Evolutionary conservation across 2,888 invertebrate genomes (phyloP).

Genomic region (Meiosimyza decipiens): DNA sequence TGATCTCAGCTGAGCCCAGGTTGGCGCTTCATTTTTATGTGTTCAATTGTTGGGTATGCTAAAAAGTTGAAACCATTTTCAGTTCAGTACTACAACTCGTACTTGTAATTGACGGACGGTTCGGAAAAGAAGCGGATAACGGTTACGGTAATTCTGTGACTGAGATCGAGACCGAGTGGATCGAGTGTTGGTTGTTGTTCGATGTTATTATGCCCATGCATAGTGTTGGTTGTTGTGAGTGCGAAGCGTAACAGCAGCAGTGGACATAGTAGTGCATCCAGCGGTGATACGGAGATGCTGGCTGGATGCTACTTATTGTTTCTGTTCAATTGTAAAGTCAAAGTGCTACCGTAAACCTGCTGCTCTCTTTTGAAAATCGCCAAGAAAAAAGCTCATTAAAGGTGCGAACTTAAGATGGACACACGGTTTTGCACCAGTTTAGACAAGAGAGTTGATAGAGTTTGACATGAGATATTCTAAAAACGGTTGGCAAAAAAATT

Average conservation of each 20-base stretch:
- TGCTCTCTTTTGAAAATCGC: background rate
- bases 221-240: too few relatives aligned
- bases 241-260: background rate
- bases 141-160: constrained; percentile 14
- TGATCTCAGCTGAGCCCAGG: constrained; percentile 16
- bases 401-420: constrained; percentile 24
- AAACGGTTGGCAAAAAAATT: background rate
- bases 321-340: constrained; percentile 32
- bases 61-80: constrained; percentile 40
- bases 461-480: background rate
- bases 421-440: constrained; percentile 26
- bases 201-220: constrained; percentile 32
- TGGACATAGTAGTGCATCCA: constrained; percentile 19
- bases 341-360: constrained; percentile 25
- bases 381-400: too few relatives aligned
- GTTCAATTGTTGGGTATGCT: constrained; percentile 34
- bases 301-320: constrained; percentile 49
- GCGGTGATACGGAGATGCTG: constrained; percentile 45
- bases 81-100: constrained; percentile 44
- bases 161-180: constrained; percentile 9
- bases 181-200: constrained; percentile 37
- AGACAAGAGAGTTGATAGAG: constrained; percentile 5
- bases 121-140: constrained; percentile 35
- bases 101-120: constrained; percentile 39
- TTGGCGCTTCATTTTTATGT: constrained; percentile 10